Base-by-base conservation (phyloP, 2,888 invertebrate species). In the Syrphus vitripennis region DNA sequence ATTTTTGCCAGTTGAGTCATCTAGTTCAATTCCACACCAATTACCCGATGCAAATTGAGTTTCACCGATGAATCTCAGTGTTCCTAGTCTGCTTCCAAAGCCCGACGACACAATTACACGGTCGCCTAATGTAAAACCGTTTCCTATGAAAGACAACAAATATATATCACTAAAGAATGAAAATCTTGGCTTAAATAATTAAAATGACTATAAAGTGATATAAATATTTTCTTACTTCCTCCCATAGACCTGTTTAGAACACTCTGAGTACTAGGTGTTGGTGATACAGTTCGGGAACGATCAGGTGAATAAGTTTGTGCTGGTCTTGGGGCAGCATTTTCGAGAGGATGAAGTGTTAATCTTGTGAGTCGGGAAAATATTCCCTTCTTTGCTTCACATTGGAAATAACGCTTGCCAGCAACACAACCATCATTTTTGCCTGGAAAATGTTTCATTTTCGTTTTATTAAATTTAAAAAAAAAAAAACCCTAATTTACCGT, bases 351-450 rank as follows among this genome's bases (percentile, higher is more conserved):
- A 88, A 96, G 94, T 4, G 97, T 97, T 63, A 98, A 94, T 83
- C 98, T 95, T 45, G 97, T 97, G 77, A 98, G 94, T 24, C 97
- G 95, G 31, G 97, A 98, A 93, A 99, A 99, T 19, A 99, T 96
- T n/a, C 99, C 99, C 80, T 96, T 96, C 90, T 97, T 96, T 26
- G 97, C 95, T 90, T 97, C 96, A 91, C 99, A 99, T 92, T 98
- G 97, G 93, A 99, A 99, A 93, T 99, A 99, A 63, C 97, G 95
- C 72, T 95, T 95, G 70, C 98, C 98, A 74, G 97, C 97, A 86
- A 99, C 98, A 37, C 97, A 97, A 29, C 99, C 99, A 92, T 99
- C 98, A 92, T 99, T 98, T 94, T 99, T 98, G 88, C 99, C 99
- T 97, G 69, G 91, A 84, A 93, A 92, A 50, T 9, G 21, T 6